Conservation (phyloP, 2,888 invertebrate species). For the Xylophagus ater region DNA sequence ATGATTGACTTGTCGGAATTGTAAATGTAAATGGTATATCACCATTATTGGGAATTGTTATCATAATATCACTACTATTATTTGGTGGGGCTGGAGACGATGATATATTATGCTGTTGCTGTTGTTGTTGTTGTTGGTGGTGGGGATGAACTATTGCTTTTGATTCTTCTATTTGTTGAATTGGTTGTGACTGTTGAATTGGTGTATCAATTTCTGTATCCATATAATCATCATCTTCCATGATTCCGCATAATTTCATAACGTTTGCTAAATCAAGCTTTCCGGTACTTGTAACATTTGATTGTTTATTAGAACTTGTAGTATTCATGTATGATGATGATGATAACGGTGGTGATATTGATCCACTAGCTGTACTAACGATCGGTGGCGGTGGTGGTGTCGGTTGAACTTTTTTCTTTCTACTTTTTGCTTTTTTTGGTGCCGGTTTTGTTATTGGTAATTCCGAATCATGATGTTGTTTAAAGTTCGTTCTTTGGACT, state of each 20-base stretch:
- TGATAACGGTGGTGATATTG: not conserved
- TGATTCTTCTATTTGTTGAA: constrained; percentile 7
- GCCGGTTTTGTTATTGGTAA: constrained; percentile 14
- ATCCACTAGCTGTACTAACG: not conserved
- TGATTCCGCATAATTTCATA: constrained; percentile 59
- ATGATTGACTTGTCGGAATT: constrained; percentile 31
- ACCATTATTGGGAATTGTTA: constrained; percentile 39
- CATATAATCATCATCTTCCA: constrained; percentile 53
- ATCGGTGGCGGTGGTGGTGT: not conserved
- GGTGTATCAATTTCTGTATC: no score
- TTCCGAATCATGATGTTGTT: no score
- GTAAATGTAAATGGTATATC: constrained; percentile 37
- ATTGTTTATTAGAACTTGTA: not conserved
- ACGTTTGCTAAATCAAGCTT: constrained; percentile 60
- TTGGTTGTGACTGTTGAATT: constrained; percentile 1
- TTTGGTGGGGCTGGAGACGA: constrained; percentile 16
- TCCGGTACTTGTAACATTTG: constrained; percentile 28
- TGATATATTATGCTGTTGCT: constrained; percentile 11
- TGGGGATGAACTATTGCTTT: constrained; percentile 8
- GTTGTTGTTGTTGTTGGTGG: constrained; percentile 16
- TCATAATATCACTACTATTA: constrained; percentile 31
- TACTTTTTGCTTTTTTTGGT: constrained; percentile 29
- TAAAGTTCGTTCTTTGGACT: no score
- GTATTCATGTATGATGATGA: constrained; percentile 1
- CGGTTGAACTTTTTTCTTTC: constrained; percentile 15